Percentiles rank a stretch among this genome's conserved stretches.
phyloP scores from a whole-genome alignment of 2,888 invertebrate genomes.

The Phaonia tiefii region DNA sequence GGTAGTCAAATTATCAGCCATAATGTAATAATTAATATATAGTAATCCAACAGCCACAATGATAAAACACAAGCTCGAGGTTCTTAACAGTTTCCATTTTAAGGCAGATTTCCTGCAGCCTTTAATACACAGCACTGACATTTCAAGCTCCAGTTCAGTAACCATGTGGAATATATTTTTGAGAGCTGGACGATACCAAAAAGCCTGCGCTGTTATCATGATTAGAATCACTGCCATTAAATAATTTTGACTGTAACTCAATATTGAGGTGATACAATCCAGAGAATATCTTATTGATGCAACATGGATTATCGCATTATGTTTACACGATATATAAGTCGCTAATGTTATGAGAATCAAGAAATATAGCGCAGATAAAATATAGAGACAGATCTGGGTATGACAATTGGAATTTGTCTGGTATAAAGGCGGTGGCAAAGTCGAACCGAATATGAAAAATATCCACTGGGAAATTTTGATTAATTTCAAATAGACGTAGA shows the following conservation, averaged over 20 bases:
- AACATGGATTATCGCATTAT: neutral
- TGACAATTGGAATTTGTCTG: too few species aligned
- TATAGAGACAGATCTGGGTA: too few species aligned
- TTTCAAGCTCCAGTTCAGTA: neutral
- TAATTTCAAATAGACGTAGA: slow-evolving; percentile 9
- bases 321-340: neutral
- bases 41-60: neutral
- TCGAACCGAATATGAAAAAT: slow-evolving; percentile 23
- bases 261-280: slow-evolving; percentile 24
- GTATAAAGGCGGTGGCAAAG: slow-evolving; percentile 29
- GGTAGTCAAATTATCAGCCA: neutral
- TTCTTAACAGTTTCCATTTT: neutral
- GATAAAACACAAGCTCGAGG: neutral
- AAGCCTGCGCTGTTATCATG: slow-evolving; percentile 15
- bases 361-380: too few species aligned
- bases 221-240: neutral
- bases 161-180: slow-evolving; percentile 8
- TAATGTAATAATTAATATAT: slow-evolving; percentile 2
- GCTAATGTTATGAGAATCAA: too few species aligned
- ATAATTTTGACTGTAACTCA: slow-evolving; percentile 32
- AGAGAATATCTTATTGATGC: neutral
- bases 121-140: neutral
- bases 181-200: neutral
- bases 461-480: slow-evolving; percentile 39
- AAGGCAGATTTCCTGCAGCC: neutral